Conservation (phyloP, 2,113 vertebrate genomes). For the Alces alces region DNA sequence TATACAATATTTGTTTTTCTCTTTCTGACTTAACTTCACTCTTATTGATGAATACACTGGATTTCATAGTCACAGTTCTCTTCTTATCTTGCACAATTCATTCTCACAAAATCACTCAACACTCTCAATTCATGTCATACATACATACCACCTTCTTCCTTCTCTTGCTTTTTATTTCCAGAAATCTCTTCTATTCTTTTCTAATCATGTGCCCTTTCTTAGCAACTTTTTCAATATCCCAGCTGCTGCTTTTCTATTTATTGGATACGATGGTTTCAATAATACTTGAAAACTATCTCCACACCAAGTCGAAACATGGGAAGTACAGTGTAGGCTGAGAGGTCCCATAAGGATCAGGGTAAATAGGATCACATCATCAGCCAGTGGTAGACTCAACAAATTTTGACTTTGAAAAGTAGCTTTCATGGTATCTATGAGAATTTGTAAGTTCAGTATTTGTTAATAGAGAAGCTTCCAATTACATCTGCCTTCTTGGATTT, state of each 20-base stretch:
- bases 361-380: neutral
- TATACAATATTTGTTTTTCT: neutral
- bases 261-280: neutral
- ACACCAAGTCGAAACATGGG: neutral
- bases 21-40: neutral
- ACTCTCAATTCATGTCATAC: neutral
- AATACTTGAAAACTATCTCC: neutral
- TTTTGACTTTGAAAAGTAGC: conserved; percentile 40
- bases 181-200: neutral
- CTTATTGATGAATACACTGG: neutral
- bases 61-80: neutral
- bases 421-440: conserved; percentile 20
- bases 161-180: neutral
- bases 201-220: neutral
- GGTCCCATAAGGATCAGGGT: accelerated
- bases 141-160: neutral
- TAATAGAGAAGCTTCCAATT: conserved; percentile 35
- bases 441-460: conserved; percentile 31
- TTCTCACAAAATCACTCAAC: neutral
- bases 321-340: neutral
- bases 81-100: neutral
- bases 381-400: neutral
- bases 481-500: conserved; percentile 15
- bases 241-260: neutral
- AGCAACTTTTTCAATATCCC: neutral